Conservation (phyloP, 2,888 invertebrate genomes). For the Tipula lateralis region DNA sequence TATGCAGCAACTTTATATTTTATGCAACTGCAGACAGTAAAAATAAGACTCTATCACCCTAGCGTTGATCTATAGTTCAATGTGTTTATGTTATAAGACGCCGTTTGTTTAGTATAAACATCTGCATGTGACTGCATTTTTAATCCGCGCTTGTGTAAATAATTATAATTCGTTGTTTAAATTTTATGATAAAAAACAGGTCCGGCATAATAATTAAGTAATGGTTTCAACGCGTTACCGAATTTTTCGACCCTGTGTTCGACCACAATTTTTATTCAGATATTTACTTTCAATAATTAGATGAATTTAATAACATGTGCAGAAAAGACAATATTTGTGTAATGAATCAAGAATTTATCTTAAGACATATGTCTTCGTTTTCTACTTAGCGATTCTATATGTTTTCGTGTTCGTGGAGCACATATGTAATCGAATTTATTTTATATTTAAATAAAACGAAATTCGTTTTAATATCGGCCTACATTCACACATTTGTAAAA, state of each 20-base stretch:
- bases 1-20: background rate
- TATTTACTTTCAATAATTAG: background rate
- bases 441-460: background rate
- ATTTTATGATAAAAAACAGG: background rate
- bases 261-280: background rate
- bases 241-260: background rate
- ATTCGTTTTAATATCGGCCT: background rate
- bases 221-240: background rate
- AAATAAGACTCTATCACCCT: too few species aligned
- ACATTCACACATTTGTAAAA: background rate
- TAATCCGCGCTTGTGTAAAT: background rate
- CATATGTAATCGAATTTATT: background rate
- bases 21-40: background rate
- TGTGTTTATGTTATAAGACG: background rate
- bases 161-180: background rate
- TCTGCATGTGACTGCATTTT: background rate
- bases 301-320: conserved; percentile 4
- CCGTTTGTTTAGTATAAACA: background rate
- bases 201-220: too few species aligned
- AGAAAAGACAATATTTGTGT: background rate
- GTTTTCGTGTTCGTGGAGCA: background rate
- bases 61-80: too few species aligned
- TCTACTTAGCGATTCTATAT: background rate
- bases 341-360: background rate
- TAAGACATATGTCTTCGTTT: background rate